Evolutionary conservation across 2,888 invertebrate genomes (phyloP), one percentile per base, ranked within the genome.

Genomic region (Drosophila sordidapex): DNA sequence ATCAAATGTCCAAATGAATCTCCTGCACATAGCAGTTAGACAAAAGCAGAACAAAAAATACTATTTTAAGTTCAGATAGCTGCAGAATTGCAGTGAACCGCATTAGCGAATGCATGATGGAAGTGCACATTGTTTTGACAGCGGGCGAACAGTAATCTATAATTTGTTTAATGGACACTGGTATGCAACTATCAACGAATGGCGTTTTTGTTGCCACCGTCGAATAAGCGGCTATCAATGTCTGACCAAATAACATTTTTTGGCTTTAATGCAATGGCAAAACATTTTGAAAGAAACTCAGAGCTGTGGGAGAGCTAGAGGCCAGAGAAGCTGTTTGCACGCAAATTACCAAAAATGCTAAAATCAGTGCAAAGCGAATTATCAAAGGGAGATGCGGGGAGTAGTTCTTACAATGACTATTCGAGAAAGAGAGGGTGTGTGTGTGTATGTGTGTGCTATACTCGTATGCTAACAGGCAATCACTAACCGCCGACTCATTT

Each of bases 401-500:
- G 43, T 4, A 8, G 29, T 4, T 36, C 15, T 13, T n/a, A 53
- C 69, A 25, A 52, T 62, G 69, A 59, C 63, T 38, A 8, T 36
- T 13, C n/a, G 7, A 13, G 13, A n/a, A 1, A 3, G 40, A 29
- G 54, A 48, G 4, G 3, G 13, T 38, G 18, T 54, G 54, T 27
- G 48, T 49, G 61, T 49, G 62, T 46, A 7, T 46, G 46, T 25
- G 25, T 46, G 15, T 25, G 21, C 46, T 57, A 53, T 38, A 52
- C 64, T 66, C 62, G 62, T 70, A 67, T 81, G 78, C 79, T 76
- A 81, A 71, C 72, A 73, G 72, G 84, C 82, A 82, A 82, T 82
- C 82, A 83, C 84, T 62, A 82, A 79, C 84, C 79, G 73, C 82
- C 76, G 69, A 82, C 79, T 83, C 82, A 79, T 81, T 82, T 82